Conservation (phyloP, 2,888 invertebrate genomes). For the Elysia crispata region DNA sequence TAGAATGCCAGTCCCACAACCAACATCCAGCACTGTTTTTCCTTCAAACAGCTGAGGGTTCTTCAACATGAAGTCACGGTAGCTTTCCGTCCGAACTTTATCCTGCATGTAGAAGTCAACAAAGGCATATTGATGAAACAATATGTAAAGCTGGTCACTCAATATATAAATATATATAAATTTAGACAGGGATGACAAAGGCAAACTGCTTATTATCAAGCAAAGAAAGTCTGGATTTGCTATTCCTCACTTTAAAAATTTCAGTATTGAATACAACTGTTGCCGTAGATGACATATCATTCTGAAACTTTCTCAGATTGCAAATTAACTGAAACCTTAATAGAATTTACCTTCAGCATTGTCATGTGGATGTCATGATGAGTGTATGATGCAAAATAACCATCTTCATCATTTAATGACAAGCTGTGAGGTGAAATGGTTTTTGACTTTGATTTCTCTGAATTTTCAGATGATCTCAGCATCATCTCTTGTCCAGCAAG, state of each 20-base stretch:
- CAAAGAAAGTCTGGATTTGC: too few relatives aligned
- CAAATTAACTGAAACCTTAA: too few relatives aligned
- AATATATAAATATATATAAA: too few relatives aligned
- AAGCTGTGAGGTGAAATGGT: slow-evolving; percentile 46
- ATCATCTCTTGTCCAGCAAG: slow-evolving; percentile 25
- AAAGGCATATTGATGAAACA: too few relatives aligned
- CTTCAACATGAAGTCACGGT: slow-evolving; percentile 88
- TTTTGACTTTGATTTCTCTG: slow-evolving; percentile 51
- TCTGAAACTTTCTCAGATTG: too few relatives aligned
- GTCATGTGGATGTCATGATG: slow-evolving; percentile 95
- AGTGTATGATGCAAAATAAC: slow-evolving; percentile 85
- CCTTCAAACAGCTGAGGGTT: slow-evolving; percentile 85
- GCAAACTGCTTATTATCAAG: too few relatives aligned
- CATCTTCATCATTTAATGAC: slow-evolving; percentile 81
- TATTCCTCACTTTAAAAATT: too few relatives aligned
- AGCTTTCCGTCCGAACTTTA: slow-evolving; percentile 86
- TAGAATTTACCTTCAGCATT: slow-evolving; percentile 87
- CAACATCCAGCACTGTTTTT: slow-evolving; percentile 84
- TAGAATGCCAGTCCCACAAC: slow-evolving; percentile 84
- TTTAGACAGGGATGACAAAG: too few relatives aligned
- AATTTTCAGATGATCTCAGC: slow-evolving; percentile 11
- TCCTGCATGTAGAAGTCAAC: slow-evolving; percentile 62
- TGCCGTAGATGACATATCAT: too few relatives aligned
- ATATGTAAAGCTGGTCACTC: too few relatives aligned
- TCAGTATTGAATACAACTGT: too few relatives aligned